phyloP scores from a whole-genome alignment of 1,140 invertebrate species.

The Drosophila neocordata region DNA sequence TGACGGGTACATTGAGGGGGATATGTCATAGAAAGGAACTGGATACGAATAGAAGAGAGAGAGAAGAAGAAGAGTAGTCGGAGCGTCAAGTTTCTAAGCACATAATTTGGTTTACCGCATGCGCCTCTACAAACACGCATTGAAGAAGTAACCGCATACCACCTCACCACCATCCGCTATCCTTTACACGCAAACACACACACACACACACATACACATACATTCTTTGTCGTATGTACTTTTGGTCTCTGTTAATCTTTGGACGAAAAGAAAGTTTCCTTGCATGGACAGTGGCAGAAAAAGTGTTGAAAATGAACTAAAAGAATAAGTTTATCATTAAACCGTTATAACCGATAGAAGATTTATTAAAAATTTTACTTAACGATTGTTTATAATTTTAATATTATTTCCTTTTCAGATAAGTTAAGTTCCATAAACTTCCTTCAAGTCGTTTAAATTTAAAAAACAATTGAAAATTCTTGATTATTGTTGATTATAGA shows the following conservation, averaged over 20 bases:
- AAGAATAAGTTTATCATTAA: too few species aligned
- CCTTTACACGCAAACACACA: neutral
- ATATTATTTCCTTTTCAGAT: too few species aligned
- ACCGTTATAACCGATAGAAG: too few species aligned
- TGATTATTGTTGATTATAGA: too few species aligned
- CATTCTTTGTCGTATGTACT: constrained; percentile 23
- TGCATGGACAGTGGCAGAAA: constrained; percentile 30
- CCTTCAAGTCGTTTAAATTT: too few species aligned
- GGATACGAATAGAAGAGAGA: constrained; percentile 13
- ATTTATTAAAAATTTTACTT: too few species aligned
- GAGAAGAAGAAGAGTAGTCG: too few species aligned
- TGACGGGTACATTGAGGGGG: constrained; percentile 11
- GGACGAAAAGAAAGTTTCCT: constrained; percentile 55
- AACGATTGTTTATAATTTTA: too few species aligned
- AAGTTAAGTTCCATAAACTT: too few species aligned
- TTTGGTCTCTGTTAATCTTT: constrained; percentile 60
- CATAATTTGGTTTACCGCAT: constrained; percentile 71
- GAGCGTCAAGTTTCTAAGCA: constrained; percentile 61
- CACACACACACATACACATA: neutral
- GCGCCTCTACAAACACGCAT: constrained; percentile 57
- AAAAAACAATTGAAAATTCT: too few species aligned
- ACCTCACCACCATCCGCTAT: neutral
- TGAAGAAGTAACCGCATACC: constrained; percentile 6
- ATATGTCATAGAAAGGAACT: neutral
- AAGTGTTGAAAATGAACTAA: too few species aligned